Conservation (phyloP, 2,888 invertebrate genomes). For the Osedax fenrisi region DNA sequence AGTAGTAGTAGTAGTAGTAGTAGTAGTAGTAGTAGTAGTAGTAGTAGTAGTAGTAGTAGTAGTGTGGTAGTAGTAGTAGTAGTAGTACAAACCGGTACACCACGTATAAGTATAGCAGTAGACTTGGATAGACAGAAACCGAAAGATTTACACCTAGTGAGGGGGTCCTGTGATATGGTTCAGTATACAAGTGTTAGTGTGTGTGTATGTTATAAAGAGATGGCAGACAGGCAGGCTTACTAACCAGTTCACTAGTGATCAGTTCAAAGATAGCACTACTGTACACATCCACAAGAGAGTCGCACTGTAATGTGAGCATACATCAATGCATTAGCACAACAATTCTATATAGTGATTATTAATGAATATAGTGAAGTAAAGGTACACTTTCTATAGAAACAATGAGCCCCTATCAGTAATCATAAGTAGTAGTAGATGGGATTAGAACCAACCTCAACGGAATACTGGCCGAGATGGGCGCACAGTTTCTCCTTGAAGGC, state of each 20-base stretch:
- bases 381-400: neutral
- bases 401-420: neutral
- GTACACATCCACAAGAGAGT: slow-evolving; percentile 35
- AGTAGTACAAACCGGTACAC: neutral
- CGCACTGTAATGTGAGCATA: slow-evolving; percentile 34
- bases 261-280: slow-evolving; percentile 35
- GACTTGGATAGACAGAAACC: slow-evolving; percentile 31
- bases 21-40: neutral
- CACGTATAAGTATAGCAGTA: neutral
- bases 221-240: too few species aligned
- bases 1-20: too few species aligned
- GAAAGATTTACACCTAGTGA: slow-evolving; percentile 29
- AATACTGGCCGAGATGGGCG: slow-evolving; percentile 25
- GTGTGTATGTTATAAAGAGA: too few species aligned
- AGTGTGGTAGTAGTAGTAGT: too few species aligned
- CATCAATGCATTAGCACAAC: neutral
- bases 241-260: slow-evolving; percentile 35
- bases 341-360: neutral
- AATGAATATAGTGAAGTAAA: too few species aligned
- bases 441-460: neutral
- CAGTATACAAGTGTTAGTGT: too few species aligned
- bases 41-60: too few species aligned
- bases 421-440: too few species aligned
- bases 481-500: slow-evolving; percentile 32
- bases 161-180: slow-evolving; percentile 34